Evolutionary conservation across 2,888 invertebrate genomes (phyloP), one percentile per base, ranked within the genome.

Genomic region (Hypsopygia costalis): DNA sequence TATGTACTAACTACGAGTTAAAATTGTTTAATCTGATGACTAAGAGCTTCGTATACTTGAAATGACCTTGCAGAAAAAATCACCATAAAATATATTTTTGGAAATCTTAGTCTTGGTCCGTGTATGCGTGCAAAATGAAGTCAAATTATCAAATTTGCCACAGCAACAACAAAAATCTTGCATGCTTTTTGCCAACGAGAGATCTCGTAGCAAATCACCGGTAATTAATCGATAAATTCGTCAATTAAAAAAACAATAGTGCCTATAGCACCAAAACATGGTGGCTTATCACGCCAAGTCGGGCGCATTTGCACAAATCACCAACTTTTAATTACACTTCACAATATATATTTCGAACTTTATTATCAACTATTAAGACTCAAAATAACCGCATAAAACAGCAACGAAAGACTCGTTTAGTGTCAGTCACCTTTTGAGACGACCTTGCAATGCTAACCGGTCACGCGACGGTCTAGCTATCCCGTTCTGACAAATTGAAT

Each of bases 381-480:
- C 25, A 49, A 43, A 42, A 39, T 47, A 28, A 32, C 20, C 41
- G 36, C 36, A 39, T 11, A 21, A n/a, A 2, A 16, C 16, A 2
- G 16, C 16, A 25, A 25, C 6, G 21, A 16, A 34, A 44, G 40
- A 34, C 46, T 44, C 34, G 51, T 65, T 56, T 55, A 55, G 68
- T 76, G 85, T 86, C 87, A 79, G 58, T 86, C 77, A 88, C 85
- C 87, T 69, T 69, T 63, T 51, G 52, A 44, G 60, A 75, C 88
- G 88, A 83, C 89, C 89, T 89, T 89, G 88, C 89, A 88, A 88
- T 89, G 88, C 76, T 83, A 86, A 86, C 86, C 76, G 69, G 87
- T 86, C 77, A 66, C 70, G 69, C 74, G 70, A 69, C 68, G 61
- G 44, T 69, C 56, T 61, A 49, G 50, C 68, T 52, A 43, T 75